Evolutionary conservation across 2,113 vertebrate species (phyloP).

Genomic region (Cheilinus undulatus): DNA sequence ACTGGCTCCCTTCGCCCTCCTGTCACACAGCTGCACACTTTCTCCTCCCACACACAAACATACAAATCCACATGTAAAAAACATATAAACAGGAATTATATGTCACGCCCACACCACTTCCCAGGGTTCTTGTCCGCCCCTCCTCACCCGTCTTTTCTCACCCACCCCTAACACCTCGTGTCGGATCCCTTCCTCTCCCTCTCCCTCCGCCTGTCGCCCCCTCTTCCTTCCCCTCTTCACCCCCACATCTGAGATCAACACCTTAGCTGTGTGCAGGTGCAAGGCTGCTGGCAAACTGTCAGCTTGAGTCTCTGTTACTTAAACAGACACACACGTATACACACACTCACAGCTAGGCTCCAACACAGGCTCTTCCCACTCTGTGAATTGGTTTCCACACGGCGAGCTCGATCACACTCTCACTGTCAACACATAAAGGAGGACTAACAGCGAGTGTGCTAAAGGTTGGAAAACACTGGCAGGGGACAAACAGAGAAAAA

Average conservation of each 20-base stretch:
- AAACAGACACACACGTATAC: slow-evolving; percentile 47
- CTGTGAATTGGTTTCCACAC: slow-evolving; percentile 68
- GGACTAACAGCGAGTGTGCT: slow-evolving; percentile 49
- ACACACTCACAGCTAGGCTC: slow-evolving; percentile 50
- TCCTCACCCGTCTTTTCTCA: slow-evolving; percentile 56
- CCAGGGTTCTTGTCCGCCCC: slow-evolving; percentile 33
- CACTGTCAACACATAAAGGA: slow-evolving; percentile 64
- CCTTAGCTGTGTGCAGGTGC: slow-evolving; percentile 80
- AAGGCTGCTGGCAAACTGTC: slow-evolving; percentile 80
- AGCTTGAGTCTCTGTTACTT: slow-evolving; percentile 75
- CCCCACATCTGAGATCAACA: slow-evolving; percentile 68
- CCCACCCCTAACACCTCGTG: slow-evolving; percentile 51
- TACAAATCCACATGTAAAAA: slow-evolving; percentile 4
- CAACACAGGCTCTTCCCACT: slow-evolving; percentile 48
- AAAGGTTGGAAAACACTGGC: slow-evolving; percentile 61
- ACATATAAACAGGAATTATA: slow-evolving; percentile 55
- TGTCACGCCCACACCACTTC: slow-evolving; percentile 48
- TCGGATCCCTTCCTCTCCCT: slow-evolving; percentile 49
- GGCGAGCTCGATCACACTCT: slow-evolving; percentile 68
- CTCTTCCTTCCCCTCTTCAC: slow-evolving; percentile 12
- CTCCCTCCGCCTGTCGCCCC: slow-evolving; percentile 39
- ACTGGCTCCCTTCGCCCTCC: slow-evolving; percentile 59
- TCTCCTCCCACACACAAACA: slow-evolving; percentile 3
- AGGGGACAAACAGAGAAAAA: slow-evolving; percentile 33
- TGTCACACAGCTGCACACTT: slow-evolving; percentile 49